Conservation (phyloP, 2,113 vertebrate genomes). For the Chionomys nivalis region DNA sequence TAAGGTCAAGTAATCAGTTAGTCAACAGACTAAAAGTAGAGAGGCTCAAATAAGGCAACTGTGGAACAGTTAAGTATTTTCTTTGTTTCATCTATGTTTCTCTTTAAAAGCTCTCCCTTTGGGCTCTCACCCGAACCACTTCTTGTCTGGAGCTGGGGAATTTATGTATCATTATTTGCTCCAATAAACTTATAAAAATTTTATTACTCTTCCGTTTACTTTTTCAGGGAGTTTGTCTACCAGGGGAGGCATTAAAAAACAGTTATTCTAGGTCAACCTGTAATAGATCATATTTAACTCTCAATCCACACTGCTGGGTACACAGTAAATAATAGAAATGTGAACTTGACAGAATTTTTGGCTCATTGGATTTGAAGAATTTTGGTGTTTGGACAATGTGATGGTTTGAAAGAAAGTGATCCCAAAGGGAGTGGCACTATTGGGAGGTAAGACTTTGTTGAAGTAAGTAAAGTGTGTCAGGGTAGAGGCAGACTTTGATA, state of each 20-base stretch:
- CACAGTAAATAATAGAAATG: neutral
- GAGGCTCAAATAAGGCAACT: neutral
- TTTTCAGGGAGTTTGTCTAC: neutral
- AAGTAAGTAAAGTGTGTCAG: neutral
- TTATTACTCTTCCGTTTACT: neutral
- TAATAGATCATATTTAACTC: neutral
- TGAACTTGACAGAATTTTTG: neutral
- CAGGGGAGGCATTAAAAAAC: neutral
- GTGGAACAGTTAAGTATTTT: neutral
- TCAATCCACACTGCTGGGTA: neutral
- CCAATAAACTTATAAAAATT: neutral
- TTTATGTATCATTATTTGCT: neutral
- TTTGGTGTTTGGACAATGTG: neutral
- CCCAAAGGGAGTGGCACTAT: neutral
- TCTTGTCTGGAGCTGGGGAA: neutral
- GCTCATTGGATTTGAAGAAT: neutral
- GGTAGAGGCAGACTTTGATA: neutral
- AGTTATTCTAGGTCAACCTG: neutral
- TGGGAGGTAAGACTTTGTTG: neutral
- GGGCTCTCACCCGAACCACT: neutral
- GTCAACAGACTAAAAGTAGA: neutral
- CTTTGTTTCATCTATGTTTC: neutral
- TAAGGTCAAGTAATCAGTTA: neutral
- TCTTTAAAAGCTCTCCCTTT: neutral
- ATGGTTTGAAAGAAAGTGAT: neutral